These are phyloP conservation scores for Caradrina kadenii DNA, from an alignment of 2,888 invertebrate species.

Conservation along the genomic window DNA sequence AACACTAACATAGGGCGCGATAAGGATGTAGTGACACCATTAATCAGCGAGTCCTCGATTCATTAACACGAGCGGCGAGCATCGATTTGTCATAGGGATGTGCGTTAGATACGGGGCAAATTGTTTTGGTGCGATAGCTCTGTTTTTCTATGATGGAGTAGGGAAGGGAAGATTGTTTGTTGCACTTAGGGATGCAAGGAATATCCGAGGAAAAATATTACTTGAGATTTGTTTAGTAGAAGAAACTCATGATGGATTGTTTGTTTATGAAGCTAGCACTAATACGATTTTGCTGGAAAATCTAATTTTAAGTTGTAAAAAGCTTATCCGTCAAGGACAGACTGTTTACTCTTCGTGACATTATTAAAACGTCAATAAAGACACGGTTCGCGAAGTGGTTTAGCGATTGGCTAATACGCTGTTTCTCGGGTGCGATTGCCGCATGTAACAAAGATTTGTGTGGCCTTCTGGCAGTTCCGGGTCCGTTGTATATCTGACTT, in stretches of 20 bases:
- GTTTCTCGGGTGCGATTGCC: too few species aligned
- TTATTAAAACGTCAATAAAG: not conserved
- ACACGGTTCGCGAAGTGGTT: too few species aligned
- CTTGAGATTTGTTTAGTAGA: constrained; percentile 16
- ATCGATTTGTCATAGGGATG: constrained; percentile 87
- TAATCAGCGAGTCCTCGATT: constrained; percentile 86
- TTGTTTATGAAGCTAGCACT: constrained; percentile 31
- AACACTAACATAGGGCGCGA: constrained; percentile 76
- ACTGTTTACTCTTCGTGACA: not conserved
- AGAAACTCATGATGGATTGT: constrained; percentile 31
- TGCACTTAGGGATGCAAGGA: constrained; percentile 48
- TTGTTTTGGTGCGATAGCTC: constrained; percentile 60
- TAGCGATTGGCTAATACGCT: too few species aligned
- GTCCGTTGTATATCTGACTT: too few species aligned
- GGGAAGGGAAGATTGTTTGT: constrained; percentile 36
- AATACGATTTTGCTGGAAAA: constrained; percentile 12
- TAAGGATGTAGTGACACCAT: constrained; percentile 84
- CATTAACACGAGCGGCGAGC: constrained; percentile 80
- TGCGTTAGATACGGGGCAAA: constrained; percentile 68
- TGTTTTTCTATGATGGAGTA: constrained; percentile 59
- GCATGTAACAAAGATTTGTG: too few species aligned
- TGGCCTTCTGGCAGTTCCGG: too few species aligned
- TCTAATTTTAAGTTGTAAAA: constrained; percentile 4
- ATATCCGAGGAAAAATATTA: constrained; percentile 51
- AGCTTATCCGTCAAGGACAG: constrained; percentile 3